A percentile compares a stretch with the other conserved stretches of the same genome.
phyloP scores from a whole-genome alignment of 2,797 vertebrate species.

The Pelochelys cantorii region DNA sequence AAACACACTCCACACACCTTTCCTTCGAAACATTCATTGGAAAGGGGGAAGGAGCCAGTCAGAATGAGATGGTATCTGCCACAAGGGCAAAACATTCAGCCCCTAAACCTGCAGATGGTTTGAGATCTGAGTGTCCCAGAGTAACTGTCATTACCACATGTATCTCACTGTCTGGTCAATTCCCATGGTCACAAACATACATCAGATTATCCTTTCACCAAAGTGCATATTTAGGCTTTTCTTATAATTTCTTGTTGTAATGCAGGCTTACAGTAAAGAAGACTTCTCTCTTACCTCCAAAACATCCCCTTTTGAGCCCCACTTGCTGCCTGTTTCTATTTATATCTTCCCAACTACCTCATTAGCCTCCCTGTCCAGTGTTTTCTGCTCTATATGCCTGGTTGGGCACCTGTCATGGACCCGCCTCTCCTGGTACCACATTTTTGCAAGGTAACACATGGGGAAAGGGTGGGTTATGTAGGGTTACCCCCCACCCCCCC shows the following conservation, averaged over 20 bases:
- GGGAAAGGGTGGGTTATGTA: too few species aligned
- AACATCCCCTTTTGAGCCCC: background rate
- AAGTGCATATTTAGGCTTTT: too few species aligned
- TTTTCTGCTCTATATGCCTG: too few species aligned
- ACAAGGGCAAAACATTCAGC: background rate
- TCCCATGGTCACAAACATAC: background rate
- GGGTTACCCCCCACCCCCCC: too few species aligned
- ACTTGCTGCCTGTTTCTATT: background rate
- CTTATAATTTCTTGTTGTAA: background rate
- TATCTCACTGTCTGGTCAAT: background rate
- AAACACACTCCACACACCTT: background rate
- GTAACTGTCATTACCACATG: background rate
- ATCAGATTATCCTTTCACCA: background rate
- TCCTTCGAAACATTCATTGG: background rate
- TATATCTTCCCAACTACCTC: background rate
- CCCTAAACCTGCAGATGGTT: too few species aligned
- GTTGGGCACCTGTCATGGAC: too few species aligned
- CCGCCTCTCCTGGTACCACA: too few species aligned
- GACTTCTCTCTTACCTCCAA: too few species aligned
- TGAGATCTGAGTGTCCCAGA: background rate
- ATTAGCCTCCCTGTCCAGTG: background rate
- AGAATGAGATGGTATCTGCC: background rate
- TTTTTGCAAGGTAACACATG: too few species aligned
- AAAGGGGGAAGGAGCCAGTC: background rate
- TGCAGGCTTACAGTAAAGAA: background rate